Base-by-base conservation (phyloP, 1,140 invertebrate genomes). In the Vanessa tameamea region DNA sequence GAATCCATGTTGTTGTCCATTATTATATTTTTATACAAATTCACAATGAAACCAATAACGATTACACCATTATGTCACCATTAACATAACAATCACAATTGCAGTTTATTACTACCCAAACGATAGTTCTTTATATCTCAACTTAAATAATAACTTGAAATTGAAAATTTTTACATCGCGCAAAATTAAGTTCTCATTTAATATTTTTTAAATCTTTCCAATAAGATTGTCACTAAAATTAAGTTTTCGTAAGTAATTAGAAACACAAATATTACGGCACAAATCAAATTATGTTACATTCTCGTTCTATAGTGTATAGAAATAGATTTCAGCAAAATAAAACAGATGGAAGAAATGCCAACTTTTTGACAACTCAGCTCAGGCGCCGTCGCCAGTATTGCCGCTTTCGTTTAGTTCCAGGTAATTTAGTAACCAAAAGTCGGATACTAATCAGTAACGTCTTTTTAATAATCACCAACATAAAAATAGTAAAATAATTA, bases 21-120 rank as follows among this genome's bases (percentile, higher is more conserved):
- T 76, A 61, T 61, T 71, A 26, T 70, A 65, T 69, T 57, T 20
- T 73, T 65, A 23, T 16, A 4, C 15, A 73, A 66, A 15, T 73
- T 53, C 77, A 14, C 47, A 47, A 61, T 57, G 47, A 57, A 37
- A 61, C 64, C 65, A 75, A 57, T 48, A 79, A 76, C 37, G 57
- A 79, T 83, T 86, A 85, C 79, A 85, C 84, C 85, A 92, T 90
- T 88, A 88, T 88, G 83, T 86, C 85, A 87, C 82, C 78, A 85
- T 64, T 51, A 43, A 66, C 47, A 57, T 53, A 20, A 66, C 47
- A 57, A 9, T 63, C 15, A 50, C 16, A 37, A 61, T 23, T 48
- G 23, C 61, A 50, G 47, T 61, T 57, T 69, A 55, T 69, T 43
- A 59, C 23, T 57, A 47, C 47, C 20, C 26, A 69, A n/a, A 59